A percentile compares a stretch with the other conserved stretches of the same genome.
Evolutionary conservation across 2,888 invertebrate genomes (phyloP).

Genomic region (Drosophila antonietae): DNA sequence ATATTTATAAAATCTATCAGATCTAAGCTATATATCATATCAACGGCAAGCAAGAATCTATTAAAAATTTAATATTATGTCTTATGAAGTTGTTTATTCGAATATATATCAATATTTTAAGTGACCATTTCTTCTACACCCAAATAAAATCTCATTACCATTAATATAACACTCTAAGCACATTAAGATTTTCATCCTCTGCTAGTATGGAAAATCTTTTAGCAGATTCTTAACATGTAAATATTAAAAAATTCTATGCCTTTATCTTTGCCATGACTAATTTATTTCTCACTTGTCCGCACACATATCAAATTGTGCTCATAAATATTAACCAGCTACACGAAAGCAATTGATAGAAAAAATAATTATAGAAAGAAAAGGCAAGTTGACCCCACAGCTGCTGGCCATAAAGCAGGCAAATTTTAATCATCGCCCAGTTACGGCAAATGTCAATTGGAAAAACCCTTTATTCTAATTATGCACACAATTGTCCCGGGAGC

Average conservation of each 20-base stretch:
- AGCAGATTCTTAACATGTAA: background rate
- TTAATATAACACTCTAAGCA: too few species aligned
- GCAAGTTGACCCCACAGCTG: constrained; percentile 11
- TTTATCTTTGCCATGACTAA: background rate
- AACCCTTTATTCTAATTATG: constrained; percentile 78
- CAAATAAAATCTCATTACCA: too few species aligned
- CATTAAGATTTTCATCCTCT: too few species aligned
- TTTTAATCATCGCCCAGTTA: constrained; percentile 67
- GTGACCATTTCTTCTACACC: too few species aligned
- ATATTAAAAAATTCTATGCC: background rate
- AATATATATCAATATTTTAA: too few species aligned
- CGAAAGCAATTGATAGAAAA: background rate
- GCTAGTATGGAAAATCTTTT: too few species aligned
- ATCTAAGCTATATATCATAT: too few species aligned
- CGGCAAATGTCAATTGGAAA: constrained; percentile 56
- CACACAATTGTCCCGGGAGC: constrained; percentile 77
- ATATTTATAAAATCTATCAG: too few species aligned
- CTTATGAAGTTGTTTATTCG: too few species aligned
- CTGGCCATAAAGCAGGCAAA: constrained; percentile 18
- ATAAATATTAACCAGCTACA: background rate
- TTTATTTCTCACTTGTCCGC: background rate
- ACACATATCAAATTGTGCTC: background rate
- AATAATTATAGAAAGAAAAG: constrained; percentile 13
- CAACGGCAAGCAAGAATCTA: too few species aligned
- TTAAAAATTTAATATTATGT: too few species aligned